phyloP scores from a whole-genome alignment of 2,888 invertebrate genomes.

The Anarsia innoxiella region DNA sequence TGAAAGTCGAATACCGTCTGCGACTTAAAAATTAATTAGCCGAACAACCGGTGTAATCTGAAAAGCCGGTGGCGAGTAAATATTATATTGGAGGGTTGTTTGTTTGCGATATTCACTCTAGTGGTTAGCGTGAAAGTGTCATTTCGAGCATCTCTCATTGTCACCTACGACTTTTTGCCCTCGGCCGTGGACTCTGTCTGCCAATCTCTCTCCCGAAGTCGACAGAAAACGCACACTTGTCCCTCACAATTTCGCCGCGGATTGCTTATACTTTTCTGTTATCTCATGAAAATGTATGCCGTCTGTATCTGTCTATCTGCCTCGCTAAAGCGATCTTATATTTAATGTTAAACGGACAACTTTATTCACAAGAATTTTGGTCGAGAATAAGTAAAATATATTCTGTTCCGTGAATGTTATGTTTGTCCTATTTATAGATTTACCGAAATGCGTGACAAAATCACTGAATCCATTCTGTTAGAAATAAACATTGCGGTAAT shows the following conservation, averaged over 20 bases:
- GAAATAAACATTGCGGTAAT: no score
- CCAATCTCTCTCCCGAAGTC: slow-evolving; percentile 44
- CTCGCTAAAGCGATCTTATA: slow-evolving; percentile 59
- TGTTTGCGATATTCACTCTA: slow-evolving; percentile 46
- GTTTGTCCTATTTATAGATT: slow-evolving; percentile 47
- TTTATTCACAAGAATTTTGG: slow-evolving; percentile 49
- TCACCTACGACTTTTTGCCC: slow-evolving; percentile 37
- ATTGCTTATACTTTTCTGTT: slow-evolving; percentile 51
- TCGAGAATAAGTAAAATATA: slow-evolving; percentile 34
- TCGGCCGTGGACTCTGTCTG: slow-evolving; percentile 28
- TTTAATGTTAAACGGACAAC: slow-evolving; percentile 58
- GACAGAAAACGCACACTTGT: slow-evolving; percentile 49
- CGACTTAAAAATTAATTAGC: slow-evolving; percentile 76
- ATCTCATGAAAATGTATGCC: slow-evolving; percentile 59
- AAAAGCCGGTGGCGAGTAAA: slow-evolving; percentile 55
- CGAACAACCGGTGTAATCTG: slow-evolving; percentile 72
- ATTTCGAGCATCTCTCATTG: slow-evolving; percentile 30
- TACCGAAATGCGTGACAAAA: no score
- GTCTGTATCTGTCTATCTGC: slow-evolving; percentile 59
- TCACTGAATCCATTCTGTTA: no score
- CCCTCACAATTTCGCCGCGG: slow-evolving; percentile 44
- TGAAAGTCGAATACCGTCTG: slow-evolving; percentile 51
- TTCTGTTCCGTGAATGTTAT: slow-evolving; percentile 34
- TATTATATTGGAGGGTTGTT: slow-evolving; percentile 41
- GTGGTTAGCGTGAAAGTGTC: slow-evolving; percentile 33